Base-by-base conservation (phyloP, 2,113 vertebrate genomes). In the Callipepla californica region DNA sequence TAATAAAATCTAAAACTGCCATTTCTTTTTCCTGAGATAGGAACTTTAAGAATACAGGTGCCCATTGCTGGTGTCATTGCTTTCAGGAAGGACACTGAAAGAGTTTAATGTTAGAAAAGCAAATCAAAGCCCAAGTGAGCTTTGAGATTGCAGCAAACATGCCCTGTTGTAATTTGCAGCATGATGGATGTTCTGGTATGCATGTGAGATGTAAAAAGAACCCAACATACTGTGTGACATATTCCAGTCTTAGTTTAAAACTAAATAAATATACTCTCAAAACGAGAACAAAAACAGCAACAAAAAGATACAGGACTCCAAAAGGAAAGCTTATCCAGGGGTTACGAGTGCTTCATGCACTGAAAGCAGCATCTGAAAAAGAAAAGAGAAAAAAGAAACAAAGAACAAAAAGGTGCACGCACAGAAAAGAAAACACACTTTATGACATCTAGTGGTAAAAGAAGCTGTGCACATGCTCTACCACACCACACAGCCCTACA, bases 381-480 rank as follows among this genome's bases (percentile, higher is more conserved):
- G 57, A 59, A n/a, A 9, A 4, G 16, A 9, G 40, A 77, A 59
- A 59, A 38, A 59, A n/a, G 23, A 51, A 51, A 51, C 8, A 30
- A 32, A 57, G 28, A 57, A 55, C 53, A n/a, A n/a, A n/a, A n/a
- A 58, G 32, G 19, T 4, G 4, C 30, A 38, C 34, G 18, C 9
- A 26, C 22, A 50, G 40, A 57, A 57, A 57, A 32, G 9, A 57
- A 44, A 44, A 17, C 23, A 30, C 15, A 53, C 14, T 82, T 87
- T 80, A 0, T 95, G 96, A 93, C 96, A 96, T 75, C 96, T 94
- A 85, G 95, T 58, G 96, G 96, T 30, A 15, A 51, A 51, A 83
- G 84, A 23, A 63, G 80, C 51, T 5, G 23, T 10, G 63, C 22
- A 10, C 66, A 25, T 13, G 8, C 32, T 3, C 14, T 6, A 50